These are phyloP conservation scores for Sebastes aleutianus DNA, from an alignment of 2,797 vertebrate genomes.

Conservation along the genomic window DNA sequence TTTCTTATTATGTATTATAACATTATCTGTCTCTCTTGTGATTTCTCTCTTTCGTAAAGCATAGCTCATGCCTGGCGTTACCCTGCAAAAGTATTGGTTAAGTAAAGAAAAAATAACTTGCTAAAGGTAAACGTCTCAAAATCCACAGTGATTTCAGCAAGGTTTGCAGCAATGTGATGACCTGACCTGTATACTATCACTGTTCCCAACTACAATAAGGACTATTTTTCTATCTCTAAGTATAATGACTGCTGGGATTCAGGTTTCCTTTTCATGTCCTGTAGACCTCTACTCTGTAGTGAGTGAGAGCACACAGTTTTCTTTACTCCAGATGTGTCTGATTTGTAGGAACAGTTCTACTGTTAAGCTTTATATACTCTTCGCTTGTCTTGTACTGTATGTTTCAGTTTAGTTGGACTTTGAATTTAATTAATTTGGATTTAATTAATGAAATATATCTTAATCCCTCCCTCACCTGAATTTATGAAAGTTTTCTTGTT, in stretches of 20 bases:
- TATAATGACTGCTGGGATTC: not conserved
- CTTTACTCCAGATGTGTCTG: not conserved
- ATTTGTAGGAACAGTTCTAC: not conserved
- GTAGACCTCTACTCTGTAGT: not conserved
- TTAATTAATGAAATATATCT: not conserved
- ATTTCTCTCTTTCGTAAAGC: not conserved
- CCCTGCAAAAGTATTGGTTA: not conserved
- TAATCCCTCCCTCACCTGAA: not conserved
- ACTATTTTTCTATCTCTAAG: not conserved
- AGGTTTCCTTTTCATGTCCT: not conserved
- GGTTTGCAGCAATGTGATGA: not conserved
- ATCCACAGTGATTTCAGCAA: not conserved
- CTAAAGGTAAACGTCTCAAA: not conserved
- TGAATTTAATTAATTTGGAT: not conserved
- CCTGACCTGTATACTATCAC: not conserved
- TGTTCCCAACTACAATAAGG: not conserved
- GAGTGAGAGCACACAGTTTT: not conserved
- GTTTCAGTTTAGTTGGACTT: not conserved
- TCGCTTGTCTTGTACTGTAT: not conserved
- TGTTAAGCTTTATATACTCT: not conserved
- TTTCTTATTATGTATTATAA: not conserved
- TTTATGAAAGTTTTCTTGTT: not conserved
- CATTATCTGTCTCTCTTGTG: not conserved
- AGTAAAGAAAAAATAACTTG: not conserved
- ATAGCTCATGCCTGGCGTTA: not conserved